Evolutionary conservation across 1,140 invertebrate species (phyloP).

Genomic region (Cotesia typhae): DNA sequence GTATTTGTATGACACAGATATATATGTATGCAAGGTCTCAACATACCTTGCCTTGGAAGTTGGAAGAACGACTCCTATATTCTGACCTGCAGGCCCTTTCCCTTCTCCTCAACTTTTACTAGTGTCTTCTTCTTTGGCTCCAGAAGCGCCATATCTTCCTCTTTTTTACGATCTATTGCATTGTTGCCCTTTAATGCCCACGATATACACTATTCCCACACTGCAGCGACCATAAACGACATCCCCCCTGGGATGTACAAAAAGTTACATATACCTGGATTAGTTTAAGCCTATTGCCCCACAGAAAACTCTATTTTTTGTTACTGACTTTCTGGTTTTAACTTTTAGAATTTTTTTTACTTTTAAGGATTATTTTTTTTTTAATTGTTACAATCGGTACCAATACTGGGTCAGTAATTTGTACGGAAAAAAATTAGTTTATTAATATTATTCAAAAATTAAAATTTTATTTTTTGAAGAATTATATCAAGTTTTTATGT

Average conservation of each 20-base stretch:
- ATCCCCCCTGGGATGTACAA: conserved; percentile 34
- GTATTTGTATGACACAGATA: conserved; percentile 20
- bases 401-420: no score
- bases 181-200: conserved; percentile 46
- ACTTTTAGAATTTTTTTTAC: background rate
- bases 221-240: conserved; percentile 32
- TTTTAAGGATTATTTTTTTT: no score
- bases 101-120: conserved; percentile 34
- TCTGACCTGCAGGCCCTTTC: conserved; percentile 36
- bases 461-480: no score
- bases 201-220: background rate
- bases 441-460: no score
- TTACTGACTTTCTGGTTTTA: conserved; percentile 6
- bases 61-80: no score
- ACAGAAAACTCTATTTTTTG: conserved; percentile 16
- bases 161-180: conserved; percentile 39
- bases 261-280: conserved; percentile 42
- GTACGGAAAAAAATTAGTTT: no score
- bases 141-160: conserved; percentile 26
- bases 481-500: no score
- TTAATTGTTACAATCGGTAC: no score
- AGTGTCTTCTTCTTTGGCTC: background rate
- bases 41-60: no score
- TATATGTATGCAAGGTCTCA: no score
- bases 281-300: conserved; percentile 21